Evolutionary conservation across 2,113 vertebrate genomes (phyloP), one percentile per base, ranked within the genome.

Genomic region (Cepphus grylle): DNA sequence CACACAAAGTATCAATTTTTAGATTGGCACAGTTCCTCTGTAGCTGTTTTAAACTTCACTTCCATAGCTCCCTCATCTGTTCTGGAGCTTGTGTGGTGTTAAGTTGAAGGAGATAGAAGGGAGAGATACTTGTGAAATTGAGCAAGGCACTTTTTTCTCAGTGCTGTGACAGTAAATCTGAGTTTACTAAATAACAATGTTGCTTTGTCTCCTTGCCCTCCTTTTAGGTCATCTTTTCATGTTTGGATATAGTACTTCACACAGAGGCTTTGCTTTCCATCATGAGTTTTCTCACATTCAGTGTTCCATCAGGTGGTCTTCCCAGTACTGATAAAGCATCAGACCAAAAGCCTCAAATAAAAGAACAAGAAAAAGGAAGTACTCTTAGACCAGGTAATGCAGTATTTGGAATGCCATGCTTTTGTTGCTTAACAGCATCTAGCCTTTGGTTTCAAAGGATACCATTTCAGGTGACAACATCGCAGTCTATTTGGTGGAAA

Each of bases 191-290:
- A 55, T 61, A 22, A n/a, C 50, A 50, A 11, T 25, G 9, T 78
- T 25, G 12, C 16, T 52, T 66, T 76, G 15, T 59, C 30, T 86
- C 16, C 38, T 79, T 90, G 23, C 14, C n/a, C 23, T 59, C 4
- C 0, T 71, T 93, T 66, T 87, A 99, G 99, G 98, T 99, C 49
- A 98, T 97, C 12, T 99, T 99, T 96, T 98, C 99, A 9, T 98
- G 98, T 42, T 98, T 99, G 69, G 98, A 99, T 91, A 61, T 99
- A 56, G 95, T 99, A 22, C 98, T 99, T 45, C 99, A 99, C 97
- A 98, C 99, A 9, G 99, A 99, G 94, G 99, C 99, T 87, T 98
- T 99, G 70, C 98, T 99, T 80, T 99, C 99, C 11, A 86, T 99
- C 50, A 97, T 99, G 93, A 98, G 99, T 96, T 99, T 99, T 96